Conservation (phyloP, 2,797 vertebrate species). For the Gobionotothen gibberifrons region DNA sequence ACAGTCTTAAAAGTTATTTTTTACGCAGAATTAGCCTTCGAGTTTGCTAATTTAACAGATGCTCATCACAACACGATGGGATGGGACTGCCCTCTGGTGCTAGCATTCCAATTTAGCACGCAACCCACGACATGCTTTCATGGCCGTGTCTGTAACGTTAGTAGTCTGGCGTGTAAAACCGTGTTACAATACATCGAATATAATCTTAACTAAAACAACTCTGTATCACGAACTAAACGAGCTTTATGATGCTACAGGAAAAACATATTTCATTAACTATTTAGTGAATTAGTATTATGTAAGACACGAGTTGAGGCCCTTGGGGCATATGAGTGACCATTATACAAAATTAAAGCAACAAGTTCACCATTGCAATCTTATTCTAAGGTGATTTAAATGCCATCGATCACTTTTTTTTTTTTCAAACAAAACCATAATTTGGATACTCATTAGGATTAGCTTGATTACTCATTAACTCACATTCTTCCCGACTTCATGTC, state of each 20-base stretch:
- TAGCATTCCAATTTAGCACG: conserved; percentile 54
- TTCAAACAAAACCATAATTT: not conserved
- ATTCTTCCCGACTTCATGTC: conserved; percentile 68
- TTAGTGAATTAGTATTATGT: not conserved
- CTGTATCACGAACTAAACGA: fast-evolving
- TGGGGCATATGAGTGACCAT: not conserved
- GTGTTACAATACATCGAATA: fast-evolving
- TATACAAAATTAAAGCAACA: conserved; percentile 1
- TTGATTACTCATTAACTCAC: conserved; percentile 69
- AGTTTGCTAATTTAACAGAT: not conserved
- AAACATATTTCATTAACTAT: no score
- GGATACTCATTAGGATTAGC: not conserved
- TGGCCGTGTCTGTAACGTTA: conserved; percentile 17
- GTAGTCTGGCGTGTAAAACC: conserved; percentile 2
- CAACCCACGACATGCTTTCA: conserved; percentile 53
- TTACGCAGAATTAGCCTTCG: fast-evolving
- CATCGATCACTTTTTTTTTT: not conserved
- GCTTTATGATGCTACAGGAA: fast-evolving
- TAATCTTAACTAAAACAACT: fast-evolving
- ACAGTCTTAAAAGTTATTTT: fast-evolving
- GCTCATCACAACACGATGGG: conserved; percentile 42
- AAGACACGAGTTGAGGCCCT: conserved; percentile 2
- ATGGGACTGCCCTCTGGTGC: conserved; percentile 42
- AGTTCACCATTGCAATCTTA: not conserved
- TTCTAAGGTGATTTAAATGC: not conserved